Evolutionary conservation across 2,113 vertebrate genomes (phyloP).

Genomic region (Nothocercus nigrocapillus): DNA sequence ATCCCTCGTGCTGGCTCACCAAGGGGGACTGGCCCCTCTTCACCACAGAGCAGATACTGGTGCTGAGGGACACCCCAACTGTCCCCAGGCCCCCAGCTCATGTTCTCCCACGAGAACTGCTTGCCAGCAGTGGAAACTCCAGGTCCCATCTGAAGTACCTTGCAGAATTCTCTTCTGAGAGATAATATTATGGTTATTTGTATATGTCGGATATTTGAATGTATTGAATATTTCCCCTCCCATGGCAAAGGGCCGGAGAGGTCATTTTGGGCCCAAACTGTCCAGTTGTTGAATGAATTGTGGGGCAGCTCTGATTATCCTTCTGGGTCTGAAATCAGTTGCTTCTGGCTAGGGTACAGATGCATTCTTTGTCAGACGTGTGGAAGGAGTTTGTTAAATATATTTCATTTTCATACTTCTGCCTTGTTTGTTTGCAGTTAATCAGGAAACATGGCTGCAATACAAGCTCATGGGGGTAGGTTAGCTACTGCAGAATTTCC

Average conservation of each 20-base stretch:
- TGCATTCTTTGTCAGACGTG: neutral
- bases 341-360: neutral
- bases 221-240: too few species aligned
- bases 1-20: neutral
- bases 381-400: neutral
- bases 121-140: neutral
- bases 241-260: neutral
- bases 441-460: neutral
- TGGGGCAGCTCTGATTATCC: neutral
- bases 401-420: neutral
- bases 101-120: neutral
- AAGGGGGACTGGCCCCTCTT: neutral
- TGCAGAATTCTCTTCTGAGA: neutral
- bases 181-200: too few species aligned
- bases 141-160: rapidly evolving
- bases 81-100: rapidly evolving
- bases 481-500: neutral
- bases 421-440: neutral
- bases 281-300: rapidly evolving
- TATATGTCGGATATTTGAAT: too few species aligned
- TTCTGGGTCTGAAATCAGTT: rapidly evolving
- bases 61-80: too few species aligned
- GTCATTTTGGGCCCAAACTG: rapidly evolving
- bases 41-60: neutral
- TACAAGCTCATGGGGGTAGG: neutral